Evolutionary conservation across 2,797 vertebrate species (phyloP).

Genomic region (Oryzias dopingdopingensis): DNA sequence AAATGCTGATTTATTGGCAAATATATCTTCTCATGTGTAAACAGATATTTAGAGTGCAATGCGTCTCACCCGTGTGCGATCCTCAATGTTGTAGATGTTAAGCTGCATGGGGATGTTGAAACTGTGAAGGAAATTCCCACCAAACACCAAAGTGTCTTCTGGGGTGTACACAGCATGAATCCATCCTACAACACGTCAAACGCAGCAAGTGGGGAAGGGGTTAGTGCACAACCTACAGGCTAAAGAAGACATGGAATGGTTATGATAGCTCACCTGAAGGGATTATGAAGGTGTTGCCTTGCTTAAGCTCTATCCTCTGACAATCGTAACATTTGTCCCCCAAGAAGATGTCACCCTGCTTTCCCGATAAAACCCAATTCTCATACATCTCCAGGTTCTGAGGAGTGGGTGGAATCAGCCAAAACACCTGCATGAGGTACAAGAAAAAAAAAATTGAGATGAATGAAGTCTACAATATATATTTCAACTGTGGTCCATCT

Average conservation of each 20-base stretch:
- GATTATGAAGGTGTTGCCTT: slow-evolving; percentile 97
- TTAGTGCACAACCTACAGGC: too few relatives aligned
- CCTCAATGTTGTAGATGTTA: slow-evolving; percentile 95
- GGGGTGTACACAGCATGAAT: slow-evolving; percentile 99
- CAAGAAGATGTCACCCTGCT: slow-evolving; percentile 97
- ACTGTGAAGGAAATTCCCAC: slow-evolving; percentile 97
- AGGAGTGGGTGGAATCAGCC: slow-evolving; percentile 94
- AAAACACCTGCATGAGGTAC: slow-evolving; percentile 85
- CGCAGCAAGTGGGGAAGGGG: too few relatives aligned
- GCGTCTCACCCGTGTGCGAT: slow-evolving; percentile 88
- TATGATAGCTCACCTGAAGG: slow-evolving; percentile 83
- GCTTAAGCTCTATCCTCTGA: slow-evolving; percentile 93
- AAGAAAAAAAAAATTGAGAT: background rate
- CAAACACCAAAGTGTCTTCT: slow-evolving; percentile 94
- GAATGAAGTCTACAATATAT: background rate
- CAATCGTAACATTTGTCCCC: slow-evolving; percentile 92
- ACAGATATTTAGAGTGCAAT: background rate
- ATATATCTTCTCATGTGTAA: too few relatives aligned
- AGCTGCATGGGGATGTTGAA: slow-evolving; percentile 99
- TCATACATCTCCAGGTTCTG: slow-evolving; percentile 97
- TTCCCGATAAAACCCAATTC: slow-evolving; percentile 97
- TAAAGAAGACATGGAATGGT: too few relatives aligned
- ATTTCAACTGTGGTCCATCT: too few relatives aligned
- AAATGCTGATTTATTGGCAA: too few relatives aligned
- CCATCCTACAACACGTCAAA: slow-evolving; percentile 81